Conservation (phyloP, 64 coral and sea anemone genomes). For the Pocillopora verrucosa region DNA sequence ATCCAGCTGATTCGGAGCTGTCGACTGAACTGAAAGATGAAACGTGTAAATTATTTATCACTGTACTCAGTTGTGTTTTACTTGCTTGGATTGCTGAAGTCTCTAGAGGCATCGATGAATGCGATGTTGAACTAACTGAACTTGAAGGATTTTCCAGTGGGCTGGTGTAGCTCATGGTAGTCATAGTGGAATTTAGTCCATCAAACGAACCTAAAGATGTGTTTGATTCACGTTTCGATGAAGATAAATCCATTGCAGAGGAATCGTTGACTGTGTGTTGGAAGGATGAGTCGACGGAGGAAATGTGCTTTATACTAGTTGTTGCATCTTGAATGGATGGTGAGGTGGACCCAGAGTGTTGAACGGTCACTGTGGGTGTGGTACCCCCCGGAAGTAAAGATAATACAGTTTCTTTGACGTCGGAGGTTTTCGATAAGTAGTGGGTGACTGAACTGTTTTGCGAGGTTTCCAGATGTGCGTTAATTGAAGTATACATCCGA, state of each 20-base stretch:
- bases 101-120: neutral
- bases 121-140: neutral
- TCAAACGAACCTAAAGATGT: neutral
- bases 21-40: neutral
- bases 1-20: neutral
- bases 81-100: neutral
- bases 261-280: neutral
- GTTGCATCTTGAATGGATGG: neutral
- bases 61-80: neutral
- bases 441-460: neutral
- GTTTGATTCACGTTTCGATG: neutral
- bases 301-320: neutral
- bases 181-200: neutral
- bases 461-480: neutral
- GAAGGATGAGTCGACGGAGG: neutral
- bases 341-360: neutral
- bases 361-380: neutral
- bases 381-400: neutral
- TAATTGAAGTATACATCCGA: neutral
- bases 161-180: neutral
- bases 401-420: neutral
- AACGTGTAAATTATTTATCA: neutral
- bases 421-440: neutral
- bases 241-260: neutral
- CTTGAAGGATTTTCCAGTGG: neutral